Conservation (phyloP, 2,888 invertebrate species). For the Amaurobius ferox region DNA sequence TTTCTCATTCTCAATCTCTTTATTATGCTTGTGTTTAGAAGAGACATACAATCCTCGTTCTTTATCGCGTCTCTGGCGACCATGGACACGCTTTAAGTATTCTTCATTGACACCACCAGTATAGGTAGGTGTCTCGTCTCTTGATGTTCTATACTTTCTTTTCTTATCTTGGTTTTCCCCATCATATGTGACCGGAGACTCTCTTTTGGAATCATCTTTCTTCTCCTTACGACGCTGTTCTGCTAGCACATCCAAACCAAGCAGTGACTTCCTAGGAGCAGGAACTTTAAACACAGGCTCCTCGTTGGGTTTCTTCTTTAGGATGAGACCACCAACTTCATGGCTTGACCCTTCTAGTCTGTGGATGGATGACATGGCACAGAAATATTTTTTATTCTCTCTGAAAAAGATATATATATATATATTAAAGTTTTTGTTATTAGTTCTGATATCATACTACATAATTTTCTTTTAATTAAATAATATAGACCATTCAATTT, state of each 20-base stretch:
- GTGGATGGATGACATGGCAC: constrained; percentile 79
- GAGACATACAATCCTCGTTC: constrained; percentile 86
- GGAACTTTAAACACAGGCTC: constrained; percentile 75
- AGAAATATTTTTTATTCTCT: too few relatives aligned
- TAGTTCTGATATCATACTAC: too few relatives aligned
- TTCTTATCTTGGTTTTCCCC: constrained; percentile 39
- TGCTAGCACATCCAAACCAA: constrained; percentile 91
- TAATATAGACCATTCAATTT: too few relatives aligned
- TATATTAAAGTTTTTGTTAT: too few relatives aligned
- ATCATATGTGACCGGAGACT: constrained; percentile 23
- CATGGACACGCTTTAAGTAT: constrained; percentile 85
- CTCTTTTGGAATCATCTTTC: constrained; percentile 8
- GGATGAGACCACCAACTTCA: constrained; percentile 84
- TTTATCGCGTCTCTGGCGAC: constrained; percentile 80
- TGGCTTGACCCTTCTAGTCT: constrained; percentile 84
- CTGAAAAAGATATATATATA: too few relatives aligned
- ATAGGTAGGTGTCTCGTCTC: constrained; percentile 94
- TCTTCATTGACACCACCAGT: constrained; percentile 93
- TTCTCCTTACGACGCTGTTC: constrained; percentile 58
- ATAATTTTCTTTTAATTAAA: too few relatives aligned
- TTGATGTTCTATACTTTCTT: constrained; percentile 85
- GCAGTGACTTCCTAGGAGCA: constrained; percentile 81
- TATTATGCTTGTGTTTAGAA: constrained; percentile 79
- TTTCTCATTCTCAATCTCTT: constrained; percentile 75
- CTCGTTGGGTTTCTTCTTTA: constrained; percentile 82